Conservation (phyloP, 2,888 invertebrate species). For the Hydrotaea cyrtoneurina region DNA sequence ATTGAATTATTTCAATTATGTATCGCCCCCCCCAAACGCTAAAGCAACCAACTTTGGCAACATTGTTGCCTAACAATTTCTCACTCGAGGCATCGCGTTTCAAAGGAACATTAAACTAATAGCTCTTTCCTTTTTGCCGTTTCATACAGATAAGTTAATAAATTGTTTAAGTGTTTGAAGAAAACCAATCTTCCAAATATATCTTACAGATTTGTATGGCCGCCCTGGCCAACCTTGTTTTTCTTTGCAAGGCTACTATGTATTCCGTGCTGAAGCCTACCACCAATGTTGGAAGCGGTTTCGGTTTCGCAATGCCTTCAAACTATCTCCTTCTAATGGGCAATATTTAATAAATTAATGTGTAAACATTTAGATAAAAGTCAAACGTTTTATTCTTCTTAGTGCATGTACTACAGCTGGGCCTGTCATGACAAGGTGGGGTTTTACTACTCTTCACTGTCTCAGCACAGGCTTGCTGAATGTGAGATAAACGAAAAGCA, state of each 20-base stretch:
- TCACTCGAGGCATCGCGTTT: constrained; percentile 46
- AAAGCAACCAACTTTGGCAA: constrained; percentile 8
- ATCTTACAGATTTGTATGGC: background rate
- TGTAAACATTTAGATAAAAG: constrained; percentile 57
- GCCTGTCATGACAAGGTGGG: background rate
- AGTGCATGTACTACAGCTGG: background rate
- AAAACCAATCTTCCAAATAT: background rate
- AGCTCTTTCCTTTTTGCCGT: background rate
- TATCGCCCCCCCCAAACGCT: background rate
- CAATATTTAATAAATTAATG: constrained; percentile 52
- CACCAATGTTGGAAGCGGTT: background rate
- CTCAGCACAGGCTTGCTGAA: background rate
- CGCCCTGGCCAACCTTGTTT: constrained; percentile 16
- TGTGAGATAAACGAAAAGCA: constrained; percentile 9
- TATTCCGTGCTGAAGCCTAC: background rate
- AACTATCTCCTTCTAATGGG: constrained; percentile 42
- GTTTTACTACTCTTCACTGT: constrained; percentile 1
- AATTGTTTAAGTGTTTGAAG: constrained; percentile 32
- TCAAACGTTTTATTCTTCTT: constrained; percentile 6
- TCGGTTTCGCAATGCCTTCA: constrained; percentile 28
- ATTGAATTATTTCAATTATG: constrained; percentile 52
- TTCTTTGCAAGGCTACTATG: background rate
- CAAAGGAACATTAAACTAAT: constrained; percentile 50
- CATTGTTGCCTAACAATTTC: constrained; percentile 8
- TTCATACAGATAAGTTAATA: constrained; percentile 25